A percentile compares a stretch with the other conserved stretches of the same genome.
These are phyloP conservation scores for Sesia apiformis DNA, from an alignment of 2,888 invertebrate genomes.

Conservation along the genomic window DNA sequence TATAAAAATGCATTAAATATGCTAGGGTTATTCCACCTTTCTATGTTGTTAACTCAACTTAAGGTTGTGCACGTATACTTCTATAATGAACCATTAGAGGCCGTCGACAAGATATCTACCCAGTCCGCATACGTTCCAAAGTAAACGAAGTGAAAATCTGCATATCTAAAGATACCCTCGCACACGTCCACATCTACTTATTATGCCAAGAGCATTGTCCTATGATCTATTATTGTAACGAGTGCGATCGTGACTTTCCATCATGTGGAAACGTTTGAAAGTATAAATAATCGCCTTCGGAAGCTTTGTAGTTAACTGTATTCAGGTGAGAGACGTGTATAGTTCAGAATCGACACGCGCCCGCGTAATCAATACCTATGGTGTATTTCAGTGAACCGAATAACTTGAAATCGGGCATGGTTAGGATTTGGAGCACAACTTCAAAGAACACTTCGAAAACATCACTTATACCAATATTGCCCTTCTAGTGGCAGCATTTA, in stretches of 20 bases:
- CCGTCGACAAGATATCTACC: neutral
- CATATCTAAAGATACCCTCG: neutral
- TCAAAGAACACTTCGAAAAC: no score
- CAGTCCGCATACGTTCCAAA: neutral
- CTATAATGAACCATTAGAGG: neutral
- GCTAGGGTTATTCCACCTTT: no score
- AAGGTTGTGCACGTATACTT: neutral
- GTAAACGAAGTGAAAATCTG: neutral
- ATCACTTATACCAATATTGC: no score
- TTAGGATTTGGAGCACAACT: no score
- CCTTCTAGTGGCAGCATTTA: no score
- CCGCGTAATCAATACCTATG: neutral
- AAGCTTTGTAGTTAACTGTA: no score
- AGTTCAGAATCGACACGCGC: neutral
- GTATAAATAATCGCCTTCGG: no score
- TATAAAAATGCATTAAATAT: no score
- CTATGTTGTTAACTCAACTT: neutral
- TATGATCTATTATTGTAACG: conserved; percentile 14
- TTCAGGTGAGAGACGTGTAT: neutral
- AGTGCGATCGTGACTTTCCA: conserved; percentile 18
- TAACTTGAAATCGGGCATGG: no score
- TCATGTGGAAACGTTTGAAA: conserved; percentile 4
- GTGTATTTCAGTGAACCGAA: neutral
- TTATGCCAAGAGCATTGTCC: conserved; percentile 18
- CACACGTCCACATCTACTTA: conserved; percentile 6